phyloP scores from a whole-genome alignment of 2,888 invertebrate species.

The Strigamia crassipes region DNA sequence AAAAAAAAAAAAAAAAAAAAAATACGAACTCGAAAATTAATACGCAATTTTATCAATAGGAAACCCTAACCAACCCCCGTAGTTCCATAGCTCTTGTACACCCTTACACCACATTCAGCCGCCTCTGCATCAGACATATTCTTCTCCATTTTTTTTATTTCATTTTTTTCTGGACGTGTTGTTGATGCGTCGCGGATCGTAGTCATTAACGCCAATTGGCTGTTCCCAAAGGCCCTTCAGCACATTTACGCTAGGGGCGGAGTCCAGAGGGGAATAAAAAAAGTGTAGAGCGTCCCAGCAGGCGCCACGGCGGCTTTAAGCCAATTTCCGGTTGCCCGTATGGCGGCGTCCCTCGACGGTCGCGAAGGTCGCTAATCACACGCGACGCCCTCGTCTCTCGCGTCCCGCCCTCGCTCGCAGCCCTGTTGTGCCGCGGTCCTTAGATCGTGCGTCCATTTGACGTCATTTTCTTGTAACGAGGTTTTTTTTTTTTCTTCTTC shows the following conservation, averaged over 20 bases:
- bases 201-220: constrained; percentile 38
- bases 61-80: too few species aligned
- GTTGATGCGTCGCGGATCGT: constrained; percentile 40
- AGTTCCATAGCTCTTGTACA: not conserved
- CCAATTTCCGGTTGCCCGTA: constrained; percentile 40
- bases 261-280: constrained; percentile 32
- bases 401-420: not conserved
- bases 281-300: constrained; percentile 36
- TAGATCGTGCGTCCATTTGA: not conserved
- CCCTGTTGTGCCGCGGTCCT: not conserved
- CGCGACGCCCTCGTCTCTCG: not conserved
- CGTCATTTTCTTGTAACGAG: not conserved
- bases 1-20: too few species aligned
- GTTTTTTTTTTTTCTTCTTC: not conserved
- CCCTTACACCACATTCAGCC: not conserved
- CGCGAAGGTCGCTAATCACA: constrained; percentile 38
- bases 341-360: constrained; percentile 32
- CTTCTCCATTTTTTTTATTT: not conserved
- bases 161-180: not conserved
- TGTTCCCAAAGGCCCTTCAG: constrained; percentile 33
- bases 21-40: too few species aligned
- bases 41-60: too few species aligned
- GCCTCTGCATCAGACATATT: not conserved
- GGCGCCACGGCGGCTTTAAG: constrained; percentile 38
- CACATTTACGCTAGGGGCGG: constrained; percentile 40